Base-by-base conservation (phyloP, 1,140 invertebrate species). In the Drosophila eugracilis region DNA sequence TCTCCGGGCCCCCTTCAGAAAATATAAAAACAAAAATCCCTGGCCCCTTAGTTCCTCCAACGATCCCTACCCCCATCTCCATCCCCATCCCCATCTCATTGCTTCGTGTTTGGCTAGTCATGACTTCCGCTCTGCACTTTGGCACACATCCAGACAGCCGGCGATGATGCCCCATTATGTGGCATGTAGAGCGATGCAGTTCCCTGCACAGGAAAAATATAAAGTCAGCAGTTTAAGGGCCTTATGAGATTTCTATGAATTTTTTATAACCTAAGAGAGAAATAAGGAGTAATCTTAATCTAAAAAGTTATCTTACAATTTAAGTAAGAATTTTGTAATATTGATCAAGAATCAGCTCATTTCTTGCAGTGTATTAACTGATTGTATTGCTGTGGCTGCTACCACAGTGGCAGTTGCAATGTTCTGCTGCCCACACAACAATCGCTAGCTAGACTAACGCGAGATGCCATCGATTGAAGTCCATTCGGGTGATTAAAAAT, bases 71-170 rank as follows among this genome's bases (percentile, higher is more conserved):
- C 59, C 17, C 34, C 34, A 60, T 39, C 55, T 15, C 62, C 80
- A 85, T 66, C 58, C 34, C 34, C 22, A 57, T 30, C 49, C 32
- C 59, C 80, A 86, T 74, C 77, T 77, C 81, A 85, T 81, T 48
- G 81, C 74, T 66, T 86, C 81, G 81, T 86, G 81, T 86, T 86
- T 88, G 77, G 83, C 69, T 88, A 86, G 81, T 86, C 81, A 86
- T 86, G 81, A 86, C 81, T 86, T 86, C 81, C 81, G 81, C 83
- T 86, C 83, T 73, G 73, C 73, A 75, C 71, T 75, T 75, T 75
- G 73, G 71, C 59, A 74, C 71, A 71, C 76, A 78, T 71, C 74
- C 78, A 81, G 78, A 26, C 63, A 67, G 42, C 41, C 63, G 14
- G 69, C 66, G 53, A 62, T 59, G 70, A 55, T 84, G 72, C 50